Evolutionary conservation across 1,140 invertebrate genomes (phyloP), one percentile per base, ranked within the genome.

Genomic region (Leptinotarsa texana): DNA sequence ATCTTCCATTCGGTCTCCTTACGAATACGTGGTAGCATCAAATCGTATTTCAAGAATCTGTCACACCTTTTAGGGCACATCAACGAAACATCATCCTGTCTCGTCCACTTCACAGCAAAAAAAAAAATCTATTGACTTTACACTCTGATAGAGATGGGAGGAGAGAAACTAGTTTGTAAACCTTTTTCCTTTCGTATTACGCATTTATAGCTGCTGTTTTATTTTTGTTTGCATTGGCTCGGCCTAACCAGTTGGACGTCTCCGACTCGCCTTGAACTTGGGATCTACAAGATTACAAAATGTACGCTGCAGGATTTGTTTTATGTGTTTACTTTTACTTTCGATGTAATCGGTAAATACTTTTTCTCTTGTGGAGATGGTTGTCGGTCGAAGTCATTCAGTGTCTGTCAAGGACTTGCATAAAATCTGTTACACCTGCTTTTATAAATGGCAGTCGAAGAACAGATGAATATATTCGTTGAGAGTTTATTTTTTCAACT

Each of bases 221-320:
- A 17, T 57, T 57, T 18, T 57, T 57, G 13, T 15, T n/a, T 57
- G 51, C 51, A 57, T 57, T 57, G 4, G 4, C 13, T 15, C n/a
- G 13, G 3, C 51, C 13, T 57, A 57, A 57, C 51, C 51, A 57
- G 51, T 57, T 57, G 49, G n/a, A 57, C 49, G 13, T 57, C 51
- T 57, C n/a, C 27, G 15, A 22, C 21, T 65, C 17, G 22, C 63
- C 63, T 65, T 65, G 63, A 65, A 65, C 63, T 66, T 66, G 63
- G 27, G 13, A 66, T 22, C 15, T n/a, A 24, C 15, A 24, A 22
- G 63, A 66, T 22, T 66, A 24, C 13, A 27, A 22, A 22, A 18
- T 66, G 21, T 24, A 66, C n/a, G 51, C 6, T 57, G 3, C 0
- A 18, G 51, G 51, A 57, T 57, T 15, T 6, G 51, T 57, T 57